Percentiles rank a stretch among this genome's conserved stretches.
phyloP scores from a whole-genome alignment of 2,888 invertebrate genomes.

The Furcula furcula region DNA sequence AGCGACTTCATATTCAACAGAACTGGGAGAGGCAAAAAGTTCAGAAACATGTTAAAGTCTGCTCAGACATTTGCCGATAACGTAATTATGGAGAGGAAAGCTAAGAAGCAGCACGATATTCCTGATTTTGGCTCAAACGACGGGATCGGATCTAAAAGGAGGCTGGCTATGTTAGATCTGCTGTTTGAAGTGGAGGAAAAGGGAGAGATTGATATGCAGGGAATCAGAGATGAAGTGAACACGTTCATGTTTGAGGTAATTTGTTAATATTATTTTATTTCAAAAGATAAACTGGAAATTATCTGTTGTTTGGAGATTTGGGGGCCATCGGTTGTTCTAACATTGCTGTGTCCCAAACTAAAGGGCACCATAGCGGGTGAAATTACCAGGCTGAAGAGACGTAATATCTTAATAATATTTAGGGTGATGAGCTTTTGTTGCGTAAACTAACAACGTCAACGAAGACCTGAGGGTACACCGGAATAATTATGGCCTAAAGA shows the following conservation, averaged over 20 bases:
- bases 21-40: constrained; percentile 63
- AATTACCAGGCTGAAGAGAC: too few relatives aligned
- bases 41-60: constrained; percentile 62
- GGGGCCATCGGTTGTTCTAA: too few relatives aligned
- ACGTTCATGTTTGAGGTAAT: constrained; percentile 79
- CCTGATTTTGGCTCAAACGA: constrained; percentile 1
- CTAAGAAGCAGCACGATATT: constrained; percentile 17
- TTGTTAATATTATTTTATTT: too few relatives aligned
- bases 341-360: too few relatives aligned
- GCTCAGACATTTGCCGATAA: constrained; percentile 78
- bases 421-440: too few relatives aligned
- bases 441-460: too few relatives aligned
- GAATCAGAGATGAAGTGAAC: constrained; percentile 86
- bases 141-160: constrained; percentile 51
- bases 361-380: too few relatives aligned
- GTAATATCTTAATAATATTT: too few relatives aligned
- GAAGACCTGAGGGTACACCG: too few relatives aligned
- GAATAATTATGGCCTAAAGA: too few relatives aligned
- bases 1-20: constrained; percentile 72
- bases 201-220: constrained; percentile 80
- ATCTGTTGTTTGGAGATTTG: too few relatives aligned
- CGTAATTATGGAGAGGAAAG: constrained; percentile 75
- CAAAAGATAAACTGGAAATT: too few relatives aligned
- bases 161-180: constrained; percentile 84
- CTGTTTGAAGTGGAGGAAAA: constrained; percentile 81